A percentile compares a stretch with the other conserved stretches of the same genome.
Conservation (phyloP, 2,797 vertebrate species). For the Tympanoctomys barrerae region DNA sequence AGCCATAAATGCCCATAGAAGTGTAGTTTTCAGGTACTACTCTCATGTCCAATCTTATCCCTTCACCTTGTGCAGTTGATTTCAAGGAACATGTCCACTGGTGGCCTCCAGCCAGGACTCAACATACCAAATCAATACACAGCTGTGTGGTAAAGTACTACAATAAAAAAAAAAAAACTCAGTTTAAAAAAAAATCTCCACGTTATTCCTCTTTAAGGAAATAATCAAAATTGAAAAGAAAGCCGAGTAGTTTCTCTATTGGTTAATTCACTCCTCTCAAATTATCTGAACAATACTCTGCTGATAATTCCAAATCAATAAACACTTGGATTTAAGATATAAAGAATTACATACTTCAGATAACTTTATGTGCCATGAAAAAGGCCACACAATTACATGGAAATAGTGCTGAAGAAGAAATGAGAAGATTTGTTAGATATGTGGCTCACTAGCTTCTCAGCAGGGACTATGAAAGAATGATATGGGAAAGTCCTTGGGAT, state of each 20-base stretch:
- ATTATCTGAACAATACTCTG: background rate
- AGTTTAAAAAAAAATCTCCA: background rate
- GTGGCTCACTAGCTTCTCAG: constrained; percentile 55
- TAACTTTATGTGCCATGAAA: background rate
- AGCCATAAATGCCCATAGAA: background rate
- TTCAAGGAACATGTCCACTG: background rate
- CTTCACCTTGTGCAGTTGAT: background rate
- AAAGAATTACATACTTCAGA: constrained; percentile 13
- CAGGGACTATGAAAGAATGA: constrained; percentile 50
- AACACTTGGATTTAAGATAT: background rate
- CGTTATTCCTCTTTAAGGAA: constrained; percentile 22
- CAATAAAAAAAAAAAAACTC: constrained; percentile 31
- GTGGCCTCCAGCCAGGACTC: background rate
- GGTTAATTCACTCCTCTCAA: background rate
- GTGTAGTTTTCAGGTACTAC: background rate
- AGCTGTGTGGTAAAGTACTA: background rate
- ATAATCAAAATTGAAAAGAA: constrained; percentile 33
- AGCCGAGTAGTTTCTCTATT: background rate
- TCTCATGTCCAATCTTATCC: background rate
- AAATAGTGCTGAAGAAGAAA: constrained; percentile 17
- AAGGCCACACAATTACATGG: background rate
- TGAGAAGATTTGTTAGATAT: constrained; percentile 17
- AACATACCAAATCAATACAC: background rate
- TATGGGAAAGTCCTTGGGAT: constrained; percentile 52
- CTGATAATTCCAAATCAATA: constrained; percentile 24